phyloP scores from a whole-genome alignment of 1,140 invertebrate genomes.

The Bombus breviceps region DNA sequence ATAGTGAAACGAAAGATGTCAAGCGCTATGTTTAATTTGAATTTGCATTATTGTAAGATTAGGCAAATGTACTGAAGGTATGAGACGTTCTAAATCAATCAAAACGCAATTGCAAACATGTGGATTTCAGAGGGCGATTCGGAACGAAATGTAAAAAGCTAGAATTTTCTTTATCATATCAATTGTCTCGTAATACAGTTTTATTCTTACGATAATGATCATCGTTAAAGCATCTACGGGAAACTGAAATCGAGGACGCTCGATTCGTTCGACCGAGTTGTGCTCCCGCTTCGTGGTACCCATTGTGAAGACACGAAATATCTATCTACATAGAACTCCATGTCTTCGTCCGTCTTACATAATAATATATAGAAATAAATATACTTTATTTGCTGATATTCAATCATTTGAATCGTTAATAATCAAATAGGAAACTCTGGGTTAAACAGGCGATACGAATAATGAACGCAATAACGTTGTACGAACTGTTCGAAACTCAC shows the following conservation, averaged over 20 bases:
- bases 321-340: not conserved
- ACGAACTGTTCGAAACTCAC: not conserved
- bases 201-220: constrained; percentile 28
- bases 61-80: not conserved
- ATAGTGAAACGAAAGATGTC: too few relatives aligned
- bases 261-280: constrained; percentile 36
- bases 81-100: not conserved
- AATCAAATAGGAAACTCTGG: not conserved
- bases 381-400: too few relatives aligned
- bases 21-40: too few relatives aligned
- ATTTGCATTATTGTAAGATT: too few relatives aligned
- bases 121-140: too few relatives aligned
- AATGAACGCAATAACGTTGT: not conserved
- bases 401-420: too few relatives aligned
- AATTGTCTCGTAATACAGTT: constrained; percentile 7
- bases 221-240: constrained; percentile 15
- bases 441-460: not conserved
- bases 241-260: constrained; percentile 35
- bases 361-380: too few relatives aligned
- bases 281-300: not conserved
- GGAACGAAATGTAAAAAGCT: not conserved
- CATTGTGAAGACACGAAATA: not conserved
- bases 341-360: too few relatives aligned
- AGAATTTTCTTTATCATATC: not conserved
- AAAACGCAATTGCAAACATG: not conserved